These are phyloP conservation scores for Perdita meconis DNA, from an alignment of 2,888 invertebrate genomes.

Conservation along the genomic window DNA sequence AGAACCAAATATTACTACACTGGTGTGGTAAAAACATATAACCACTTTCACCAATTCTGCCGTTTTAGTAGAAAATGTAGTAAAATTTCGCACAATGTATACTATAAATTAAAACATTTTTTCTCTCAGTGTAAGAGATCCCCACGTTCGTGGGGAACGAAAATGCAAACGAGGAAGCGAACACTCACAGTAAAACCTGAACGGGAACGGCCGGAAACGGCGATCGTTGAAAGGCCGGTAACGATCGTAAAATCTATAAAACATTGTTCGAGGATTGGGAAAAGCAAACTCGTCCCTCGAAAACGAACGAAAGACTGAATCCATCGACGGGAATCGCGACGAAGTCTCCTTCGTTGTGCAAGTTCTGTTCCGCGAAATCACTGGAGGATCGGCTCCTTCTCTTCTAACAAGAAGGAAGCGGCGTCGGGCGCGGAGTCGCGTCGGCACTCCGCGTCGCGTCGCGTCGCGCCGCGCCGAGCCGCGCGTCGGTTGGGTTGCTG, in stretches of 20 bases:
- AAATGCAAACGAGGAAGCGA: not conserved
- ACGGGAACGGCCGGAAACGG: conserved; percentile 78
- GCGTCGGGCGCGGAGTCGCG: not conserved
- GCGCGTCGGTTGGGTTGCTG: conserved; percentile 51
- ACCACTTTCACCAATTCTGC: no score
- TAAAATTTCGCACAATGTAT: no score
- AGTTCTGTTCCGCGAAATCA: conserved; percentile 52
- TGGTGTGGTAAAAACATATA: no score
- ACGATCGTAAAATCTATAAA: conserved; percentile 83
- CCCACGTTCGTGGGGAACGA: not conserved
- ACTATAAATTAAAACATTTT: no score
- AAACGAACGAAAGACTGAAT: conserved; percentile 59
- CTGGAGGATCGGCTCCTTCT: conserved; percentile 37
- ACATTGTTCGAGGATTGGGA: conserved; percentile 73
- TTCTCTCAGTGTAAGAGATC: no score
- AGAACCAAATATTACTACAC: no score
- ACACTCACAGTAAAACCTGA: conserved; percentile 81
- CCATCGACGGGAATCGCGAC: conserved; percentile 46
- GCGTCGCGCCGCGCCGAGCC: no score
- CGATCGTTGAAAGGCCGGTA: conserved; percentile 83
- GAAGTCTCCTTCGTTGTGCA: conserved; percentile 17
- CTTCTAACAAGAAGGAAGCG: conserved; percentile 50
- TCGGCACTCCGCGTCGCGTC: not conserved
- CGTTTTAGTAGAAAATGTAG: no score
- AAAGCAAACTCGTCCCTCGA: conserved; percentile 47